Conservation (phyloP, 1,140 invertebrate genomes). For the Grapholita molesta region DNA sequence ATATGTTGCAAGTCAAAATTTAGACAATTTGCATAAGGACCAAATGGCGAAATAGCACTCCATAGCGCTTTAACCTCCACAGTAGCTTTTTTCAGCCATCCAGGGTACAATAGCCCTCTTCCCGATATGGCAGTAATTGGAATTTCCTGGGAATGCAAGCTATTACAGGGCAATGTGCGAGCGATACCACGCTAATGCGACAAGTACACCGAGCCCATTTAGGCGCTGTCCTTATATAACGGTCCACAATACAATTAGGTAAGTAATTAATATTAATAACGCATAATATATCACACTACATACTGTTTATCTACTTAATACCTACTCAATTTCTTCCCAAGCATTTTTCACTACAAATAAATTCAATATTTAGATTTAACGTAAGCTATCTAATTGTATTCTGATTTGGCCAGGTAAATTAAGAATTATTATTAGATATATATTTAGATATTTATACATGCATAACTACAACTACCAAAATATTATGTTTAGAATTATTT, state of each 20-base stretch:
- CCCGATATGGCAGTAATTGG: conserved; percentile 9
- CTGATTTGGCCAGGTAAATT: too few species aligned
- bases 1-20: neutral
- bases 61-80: neutral
- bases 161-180: conserved; percentile 32
- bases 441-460: too few species aligned
- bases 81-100: neutral
- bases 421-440: too few species aligned
- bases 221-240: conserved; percentile 24
- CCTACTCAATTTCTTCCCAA: too few species aligned
- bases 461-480: too few species aligned
- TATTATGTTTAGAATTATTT: too few species aligned
- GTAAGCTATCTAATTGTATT: too few species aligned
- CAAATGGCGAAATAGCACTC: neutral
- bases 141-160: conserved; percentile 35
- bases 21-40: neutral
- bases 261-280: neutral
- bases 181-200: conserved; percentile 38
- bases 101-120: neutral
- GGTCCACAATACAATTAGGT: conserved; percentile 8
- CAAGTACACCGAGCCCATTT: conserved; percentile 34
- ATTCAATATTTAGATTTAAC: too few species aligned
- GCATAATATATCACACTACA: neutral
- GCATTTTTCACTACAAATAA: too few species aligned
- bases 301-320: neutral